These are phyloP conservation scores for Epinotia brunnichana DNA, from an alignment of 2,888 invertebrate genomes.

Conservation along the genomic window DNA sequence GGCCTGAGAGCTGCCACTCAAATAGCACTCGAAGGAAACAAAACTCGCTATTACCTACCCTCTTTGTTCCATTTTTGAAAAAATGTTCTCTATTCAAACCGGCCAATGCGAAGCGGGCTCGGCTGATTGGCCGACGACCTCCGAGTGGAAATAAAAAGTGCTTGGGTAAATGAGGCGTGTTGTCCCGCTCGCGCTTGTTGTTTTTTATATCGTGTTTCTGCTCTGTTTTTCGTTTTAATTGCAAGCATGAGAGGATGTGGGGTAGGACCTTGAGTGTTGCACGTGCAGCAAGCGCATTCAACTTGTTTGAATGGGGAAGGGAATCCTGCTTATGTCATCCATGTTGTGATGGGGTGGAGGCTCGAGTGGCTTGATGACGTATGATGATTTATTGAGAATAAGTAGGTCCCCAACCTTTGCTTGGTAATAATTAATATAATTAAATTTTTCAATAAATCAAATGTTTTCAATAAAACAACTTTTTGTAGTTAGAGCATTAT, in stretches of 20 bases:
- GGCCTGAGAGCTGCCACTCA: slow-evolving; percentile 69
- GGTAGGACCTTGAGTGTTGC: slow-evolving; percentile 81
- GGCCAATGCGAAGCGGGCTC: slow-evolving; percentile 80
- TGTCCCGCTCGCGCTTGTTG: slow-evolving; percentile 67
- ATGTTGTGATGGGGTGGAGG: slow-evolving; percentile 55
- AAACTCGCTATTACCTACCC: slow-evolving; percentile 83
- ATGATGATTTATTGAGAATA: slow-evolving; percentile 36
- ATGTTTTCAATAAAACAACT: background rate
- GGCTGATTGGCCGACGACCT: slow-evolving; percentile 82
- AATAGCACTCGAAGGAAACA: slow-evolving; percentile 81
- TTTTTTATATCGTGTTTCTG: slow-evolving; percentile 61
- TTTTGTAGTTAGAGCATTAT: background rate
- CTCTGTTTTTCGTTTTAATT: slow-evolving; percentile 82
- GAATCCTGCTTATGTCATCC: slow-evolving; percentile 69
- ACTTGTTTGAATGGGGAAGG: slow-evolving; percentile 73
- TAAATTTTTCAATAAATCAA: background rate
- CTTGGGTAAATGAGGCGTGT: slow-evolving; percentile 78
- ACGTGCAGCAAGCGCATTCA: slow-evolving; percentile 80
- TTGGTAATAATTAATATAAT: background rate
- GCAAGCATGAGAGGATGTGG: slow-evolving; percentile 80
- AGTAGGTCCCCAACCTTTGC: slow-evolving; percentile 19
- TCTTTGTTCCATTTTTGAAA: slow-evolving; percentile 78
- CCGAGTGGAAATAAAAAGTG: slow-evolving; percentile 81
- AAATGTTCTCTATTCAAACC: slow-evolving; percentile 80
- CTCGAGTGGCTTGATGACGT: slow-evolving; percentile 31